These are phyloP conservation scores for Drosophila colorata DNA, from an alignment of 2,888 invertebrate species.

Conservation along the genomic window DNA sequence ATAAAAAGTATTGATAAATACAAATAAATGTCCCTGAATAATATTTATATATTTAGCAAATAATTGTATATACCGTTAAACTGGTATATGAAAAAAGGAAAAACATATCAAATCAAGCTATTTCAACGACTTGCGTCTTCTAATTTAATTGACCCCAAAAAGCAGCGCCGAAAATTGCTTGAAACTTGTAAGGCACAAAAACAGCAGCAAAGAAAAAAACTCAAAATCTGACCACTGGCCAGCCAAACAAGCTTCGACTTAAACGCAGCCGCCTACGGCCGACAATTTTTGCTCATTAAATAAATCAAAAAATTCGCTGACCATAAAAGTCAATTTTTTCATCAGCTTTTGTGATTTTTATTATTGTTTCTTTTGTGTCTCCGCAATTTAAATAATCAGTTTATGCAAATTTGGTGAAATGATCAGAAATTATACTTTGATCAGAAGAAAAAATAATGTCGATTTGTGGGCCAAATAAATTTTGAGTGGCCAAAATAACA, in stretches of 20 bases:
- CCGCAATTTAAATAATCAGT: constrained; percentile 44
- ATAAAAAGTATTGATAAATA: too few relatives aligned
- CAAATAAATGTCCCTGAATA: not conserved
- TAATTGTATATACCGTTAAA: constrained; percentile 3
- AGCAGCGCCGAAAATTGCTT: constrained; percentile 59
- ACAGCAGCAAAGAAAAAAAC: constrained; percentile 25
- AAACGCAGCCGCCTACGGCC: constrained; percentile 58
- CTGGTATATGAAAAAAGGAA: not conserved
- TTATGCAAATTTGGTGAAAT: constrained; percentile 59
- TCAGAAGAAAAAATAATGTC: constrained; percentile 15
- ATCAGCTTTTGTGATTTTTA: constrained; percentile 12
- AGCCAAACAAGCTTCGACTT: constrained; percentile 32
- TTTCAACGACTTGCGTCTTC: constrained; percentile 35
- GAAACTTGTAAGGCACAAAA: constrained; percentile 63
- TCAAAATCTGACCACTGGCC: constrained; percentile 18
- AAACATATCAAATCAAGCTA: constrained; percentile 15
- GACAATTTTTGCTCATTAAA: constrained; percentile 75
- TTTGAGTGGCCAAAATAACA: constrained; percentile 2
- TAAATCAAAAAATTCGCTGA: constrained; percentile 68
- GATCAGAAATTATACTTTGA: constrained; percentile 32
- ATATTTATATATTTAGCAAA: not conserved
- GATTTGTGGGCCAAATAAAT: constrained; percentile 38
- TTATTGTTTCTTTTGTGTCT: constrained; percentile 2
- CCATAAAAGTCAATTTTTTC: constrained; percentile 64
- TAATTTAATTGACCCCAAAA: constrained; percentile 75